Evolutionary conservation across 2,888 invertebrate genomes (phyloP), one percentile per base, ranked within the genome.

Genomic region (Pimpla rufipes): DNA sequence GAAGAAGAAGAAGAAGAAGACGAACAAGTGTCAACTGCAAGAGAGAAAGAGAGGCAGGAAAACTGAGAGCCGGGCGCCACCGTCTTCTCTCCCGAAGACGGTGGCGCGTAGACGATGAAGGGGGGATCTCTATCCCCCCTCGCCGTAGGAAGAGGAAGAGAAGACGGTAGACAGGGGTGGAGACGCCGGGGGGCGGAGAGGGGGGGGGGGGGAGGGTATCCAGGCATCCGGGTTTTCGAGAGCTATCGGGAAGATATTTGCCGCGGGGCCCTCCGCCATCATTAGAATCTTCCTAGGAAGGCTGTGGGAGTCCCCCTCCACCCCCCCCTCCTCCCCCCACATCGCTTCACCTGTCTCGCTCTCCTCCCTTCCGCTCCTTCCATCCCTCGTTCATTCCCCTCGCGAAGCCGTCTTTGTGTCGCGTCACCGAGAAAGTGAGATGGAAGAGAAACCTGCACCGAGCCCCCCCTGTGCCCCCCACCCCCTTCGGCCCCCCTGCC

Each of bases 261-360:
- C 91, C 91, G 88, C 85, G 86, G 89, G 91, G 86, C 77, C 84
- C 85, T 80, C 83, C 85, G 85, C 87, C 90, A 90, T 92, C 92
- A 90, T 92, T 92, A 92, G 90, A 92, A 90, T 88, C 88, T 88
- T 83, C 78, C 76, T 67, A 68, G 76, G 55, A 81, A 78, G 73
- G 47, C 55, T 70, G n/a, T 40, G 21, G 16, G 47, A 37, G 21
- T 23, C 45, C 7, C 66, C 77, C 52, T 29, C 5, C 29, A 2
- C 29, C 29, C 29, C 29, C n/a, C n/a, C n/a, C n/a, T n/a, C n/a
- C n/a, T n/a, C n/a, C n/a, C n/a, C n/a, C n/a, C n/a, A n/a, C n/a
- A n/a, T 29, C 29, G 29, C 45, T 21, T 47, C 62, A 57, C 37
- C 50, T 21, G 29, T 40, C 62, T 74, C 45, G 11, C 18, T 37